Evolutionary conservation across 2,797 vertebrate genomes (phyloP).

Genomic region (Sylvilagus floridanus): DNA sequence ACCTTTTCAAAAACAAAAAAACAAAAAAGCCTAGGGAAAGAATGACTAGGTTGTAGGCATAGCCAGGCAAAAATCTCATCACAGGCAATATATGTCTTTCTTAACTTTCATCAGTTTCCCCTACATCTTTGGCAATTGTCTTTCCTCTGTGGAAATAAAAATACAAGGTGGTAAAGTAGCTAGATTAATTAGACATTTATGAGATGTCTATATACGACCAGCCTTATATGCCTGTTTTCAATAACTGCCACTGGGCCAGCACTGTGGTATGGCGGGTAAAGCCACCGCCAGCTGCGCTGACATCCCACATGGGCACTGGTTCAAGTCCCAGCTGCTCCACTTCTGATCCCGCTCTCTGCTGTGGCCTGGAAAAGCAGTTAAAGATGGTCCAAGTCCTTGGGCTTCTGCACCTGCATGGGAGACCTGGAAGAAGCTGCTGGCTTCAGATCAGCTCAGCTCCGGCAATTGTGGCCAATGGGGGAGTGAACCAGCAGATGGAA

Average conservation of each 20-base stretch:
- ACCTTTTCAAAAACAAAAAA: neutral
- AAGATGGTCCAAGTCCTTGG: no score
- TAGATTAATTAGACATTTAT: neutral
- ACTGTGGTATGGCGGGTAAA: no score
- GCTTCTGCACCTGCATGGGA: no score
- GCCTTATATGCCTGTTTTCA: neutral
- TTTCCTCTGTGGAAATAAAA: conserved; percentile 35
- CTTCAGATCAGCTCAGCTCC: no score
- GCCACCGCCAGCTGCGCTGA: no score
- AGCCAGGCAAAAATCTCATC: conserved; percentile 24
- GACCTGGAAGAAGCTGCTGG: no score
- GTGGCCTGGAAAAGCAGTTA: no score
- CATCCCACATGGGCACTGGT: no score
- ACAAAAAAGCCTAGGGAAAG: neutral
- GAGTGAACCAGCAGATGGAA: no score
- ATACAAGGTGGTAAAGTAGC: neutral
- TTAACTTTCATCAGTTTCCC: neutral
- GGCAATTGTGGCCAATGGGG: no score
- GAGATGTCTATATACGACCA: neutral
- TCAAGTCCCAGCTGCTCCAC: no score
- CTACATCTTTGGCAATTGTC: neutral
- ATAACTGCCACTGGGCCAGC: neutral
- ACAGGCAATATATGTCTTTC: neutral
- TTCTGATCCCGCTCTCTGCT: no score
- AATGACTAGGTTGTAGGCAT: neutral